A percentile compares a stretch with the other conserved stretches of the same genome.
These are phyloP conservation scores for Nasonia giraulti DNA, from an alignment of 1,140 invertebrate genomes.

Conservation along the genomic window DNA sequence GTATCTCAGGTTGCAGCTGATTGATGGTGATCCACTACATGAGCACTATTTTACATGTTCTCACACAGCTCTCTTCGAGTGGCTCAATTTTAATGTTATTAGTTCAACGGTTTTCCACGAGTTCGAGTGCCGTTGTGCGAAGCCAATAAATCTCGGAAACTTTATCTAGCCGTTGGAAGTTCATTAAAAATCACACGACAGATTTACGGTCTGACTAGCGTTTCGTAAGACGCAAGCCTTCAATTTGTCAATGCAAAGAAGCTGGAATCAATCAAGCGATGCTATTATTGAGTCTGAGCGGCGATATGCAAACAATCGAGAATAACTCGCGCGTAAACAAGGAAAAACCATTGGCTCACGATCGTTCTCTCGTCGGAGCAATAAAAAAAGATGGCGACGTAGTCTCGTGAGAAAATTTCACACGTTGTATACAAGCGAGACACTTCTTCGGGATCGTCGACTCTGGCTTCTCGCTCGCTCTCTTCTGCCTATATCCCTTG, in stretches of 20 bases:
- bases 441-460: conserved; percentile 25
- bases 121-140: not conserved
- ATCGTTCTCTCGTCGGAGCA: not conserved
- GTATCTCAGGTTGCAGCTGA: not conserved
- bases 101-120: too few species aligned
- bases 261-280: too few species aligned
- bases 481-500: not conserved
- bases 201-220: too few species aligned
- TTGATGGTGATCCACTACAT: not conserved
- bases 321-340: not conserved
- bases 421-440: conserved; percentile 12
- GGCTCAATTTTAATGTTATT: not conserved
- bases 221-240: too few species aligned
- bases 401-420: conserved; percentile 48
- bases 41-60: too few species aligned
- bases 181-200: not conserved
- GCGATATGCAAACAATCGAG: too few species aligned
- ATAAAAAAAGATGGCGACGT: conserved; percentile 27
- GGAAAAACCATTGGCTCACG: not conserved
- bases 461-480: not conserved
- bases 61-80: too few species aligned
- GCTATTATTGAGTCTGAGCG: too few species aligned
- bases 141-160: not conserved
- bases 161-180: not conserved
- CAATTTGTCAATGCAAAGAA: too few species aligned